Evolutionary conservation across 2,888 invertebrate species (phyloP), one percentile per base, ranked within the genome.

Genomic region (Drosophila meridiana): DNA sequence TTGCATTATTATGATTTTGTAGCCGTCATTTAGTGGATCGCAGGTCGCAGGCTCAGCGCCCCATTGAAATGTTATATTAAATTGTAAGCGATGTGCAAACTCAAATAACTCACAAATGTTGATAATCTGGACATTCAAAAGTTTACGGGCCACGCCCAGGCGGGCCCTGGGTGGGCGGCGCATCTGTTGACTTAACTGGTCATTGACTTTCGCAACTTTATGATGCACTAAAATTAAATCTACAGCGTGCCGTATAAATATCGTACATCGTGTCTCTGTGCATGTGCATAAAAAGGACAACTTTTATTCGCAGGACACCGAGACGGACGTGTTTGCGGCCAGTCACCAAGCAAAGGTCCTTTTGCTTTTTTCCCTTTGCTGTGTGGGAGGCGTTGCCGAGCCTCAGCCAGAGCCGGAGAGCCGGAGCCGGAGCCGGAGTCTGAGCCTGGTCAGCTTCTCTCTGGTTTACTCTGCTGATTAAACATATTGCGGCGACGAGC

Each of bases 151-250:
- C 30, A 36, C 40, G n/a, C 30, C 59, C 14, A 4, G 28, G 9
- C n/a, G 11, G 34, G 40, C 28, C 57, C 9, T n/a, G 53, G 13
- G 7, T 13, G 53, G 32, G 48, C 32, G 67, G 67, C 59, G 67
- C 47, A 47, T 69, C 68, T 83, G 89, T 79, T 89, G 84, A 84
- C 84, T 87, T 86, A 90, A 88, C 89, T 90, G 87, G 89, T 89
- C 87, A 82, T 90, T 87, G 87, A 87, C 87, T 90, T 83, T 70
- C 42, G 65, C 80, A 90, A 88, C 87, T 88, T 88, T 87, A 82
- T 76, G 80, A 76, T 74, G 88, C 88, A 89, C 85, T 85, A 84
- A 82, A 85, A 89, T 85, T 78, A 85, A 79, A 75, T 69, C 80
- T 76, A 70, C 74, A 72, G 68, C 74, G 65, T 70, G 50, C 69